Evolutionary conservation across 1,140 invertebrate species (phyloP).

Genomic region (Meloidogyne exigua): DNA sequence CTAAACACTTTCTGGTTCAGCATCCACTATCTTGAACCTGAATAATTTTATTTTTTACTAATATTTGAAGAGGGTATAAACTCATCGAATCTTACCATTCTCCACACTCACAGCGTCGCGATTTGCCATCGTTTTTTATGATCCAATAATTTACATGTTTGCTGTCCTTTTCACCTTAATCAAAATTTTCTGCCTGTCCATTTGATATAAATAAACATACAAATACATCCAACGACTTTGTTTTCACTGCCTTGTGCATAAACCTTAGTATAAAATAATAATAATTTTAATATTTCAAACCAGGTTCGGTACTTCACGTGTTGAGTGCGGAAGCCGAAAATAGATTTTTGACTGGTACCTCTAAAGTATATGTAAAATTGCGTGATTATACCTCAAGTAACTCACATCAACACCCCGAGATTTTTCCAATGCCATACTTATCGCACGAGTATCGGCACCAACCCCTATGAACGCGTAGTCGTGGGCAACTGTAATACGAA

Average conservation of each 20-base stretch:
- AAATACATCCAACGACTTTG: slow-evolving; percentile 89
- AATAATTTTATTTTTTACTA: slow-evolving; percentile 29
- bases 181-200: not conserved
- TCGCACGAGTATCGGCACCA: not conserved
- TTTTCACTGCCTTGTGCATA: slow-evolving; percentile 53
- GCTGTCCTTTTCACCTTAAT: slow-evolving; percentile 78
- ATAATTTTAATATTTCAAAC: not conserved
- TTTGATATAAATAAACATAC: slow-evolving; percentile 66
- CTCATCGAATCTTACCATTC: slow-evolving; percentile 90
- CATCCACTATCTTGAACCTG: slow-evolving; percentile 22
- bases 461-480: not conserved
- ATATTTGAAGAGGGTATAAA: too few species aligned
- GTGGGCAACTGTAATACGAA: not conserved
- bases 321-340: not conserved
- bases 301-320: not conserved
- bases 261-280: not conserved
- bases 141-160: slow-evolving; percentile 87
- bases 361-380: not conserved
- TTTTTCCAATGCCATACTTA: not conserved
- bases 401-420: not conserved
- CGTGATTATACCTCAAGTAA: not conserved
- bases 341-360: not conserved
- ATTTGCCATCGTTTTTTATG: slow-evolving; percentile 77
- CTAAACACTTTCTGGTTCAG: slow-evolving; percentile 11
- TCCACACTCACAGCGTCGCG: slow-evolving; percentile 75